Evolutionary conservation across 2,797 vertebrate genomes (phyloP), one percentile per base, ranked within the genome.

Genomic region (Pagetopsis macropterus): DNA sequence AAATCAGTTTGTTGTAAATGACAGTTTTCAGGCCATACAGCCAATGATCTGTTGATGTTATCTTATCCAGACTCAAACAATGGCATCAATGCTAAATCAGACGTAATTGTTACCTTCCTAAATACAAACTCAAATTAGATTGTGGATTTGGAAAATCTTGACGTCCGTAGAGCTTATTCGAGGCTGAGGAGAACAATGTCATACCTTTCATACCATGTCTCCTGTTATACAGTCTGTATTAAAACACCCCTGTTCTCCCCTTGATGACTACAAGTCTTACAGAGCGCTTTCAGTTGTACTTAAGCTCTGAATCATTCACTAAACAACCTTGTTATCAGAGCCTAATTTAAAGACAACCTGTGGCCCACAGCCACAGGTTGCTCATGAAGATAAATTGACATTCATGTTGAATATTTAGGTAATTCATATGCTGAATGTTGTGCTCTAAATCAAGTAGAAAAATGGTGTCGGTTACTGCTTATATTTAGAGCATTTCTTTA

Each of bases 271-370:
- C 46, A 40, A 8, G 19, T 68, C 31, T 44, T 33, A 17, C n/a
- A 17, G 15, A 17, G 27, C 54, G 43, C 43, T 67, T 65, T 56
- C 12, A 43, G 5, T 56, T 31, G 10, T 64, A 54, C 54, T 15
- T 55, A 13, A 8, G 11, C 13, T 63, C 17, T 19, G 6, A 61
- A 56, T 21, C 37, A 52, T 66, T 71, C 12, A 54, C 59, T 68
- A 13, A 70, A 41, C 54, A 74, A 62, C 33, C 13, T 41, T 43
- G 10, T 27, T 15, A 67, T 49, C 37, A 21, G 33, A 58, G 33
- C 6, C 23, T 27, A 21, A 66, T 66, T 65, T 11, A 60, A 55
- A 60, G 59, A 40, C 2, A 21, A 21, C 5, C 52, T 1, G 27
- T 37, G 10, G 3, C 33, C 52, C 50, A 66, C 27, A 62, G 60